Evolutionary conservation across 2,888 invertebrate species (phyloP).

Genomic region (Sarcophaga caerulescens): DNA sequence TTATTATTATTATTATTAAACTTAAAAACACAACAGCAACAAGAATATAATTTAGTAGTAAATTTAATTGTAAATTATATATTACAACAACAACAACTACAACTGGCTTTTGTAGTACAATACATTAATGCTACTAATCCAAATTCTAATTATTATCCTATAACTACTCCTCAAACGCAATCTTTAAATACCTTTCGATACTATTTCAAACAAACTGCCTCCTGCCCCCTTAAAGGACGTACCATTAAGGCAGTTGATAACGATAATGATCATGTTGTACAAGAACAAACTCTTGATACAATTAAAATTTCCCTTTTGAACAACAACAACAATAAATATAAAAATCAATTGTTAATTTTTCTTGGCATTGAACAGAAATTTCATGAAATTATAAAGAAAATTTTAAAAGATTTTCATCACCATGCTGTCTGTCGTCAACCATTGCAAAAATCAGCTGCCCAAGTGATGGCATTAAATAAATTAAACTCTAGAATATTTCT

Average conservation of each 20-base stretch:
- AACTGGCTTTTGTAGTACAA: slow-evolving; percentile 65
- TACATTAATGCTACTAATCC: slow-evolving; percentile 41
- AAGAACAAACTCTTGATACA: background rate
- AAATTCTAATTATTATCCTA: background rate
- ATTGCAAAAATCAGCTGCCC: slow-evolving; percentile 45
- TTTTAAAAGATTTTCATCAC: slow-evolving; percentile 65
- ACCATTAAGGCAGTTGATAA: slow-evolving; percentile 1
- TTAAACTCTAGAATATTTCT: slow-evolving; percentile 80
- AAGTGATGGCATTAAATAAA: slow-evolving; percentile 62
- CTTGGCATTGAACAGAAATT: slow-evolving; percentile 58
- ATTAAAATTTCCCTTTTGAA: background rate
- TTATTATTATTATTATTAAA: slow-evolving; percentile 55
- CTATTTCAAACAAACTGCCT: background rate
- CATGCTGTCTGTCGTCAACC: slow-evolving; percentile 6
- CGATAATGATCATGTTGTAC: background rate
- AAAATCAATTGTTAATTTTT: slow-evolving; percentile 31
- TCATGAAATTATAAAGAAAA: slow-evolving; percentile 51
- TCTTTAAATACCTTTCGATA: background rate
- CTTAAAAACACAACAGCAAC: slow-evolving; percentile 14
- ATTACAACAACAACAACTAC: slow-evolving; percentile 41
- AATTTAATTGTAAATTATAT: slow-evolving; percentile 53
- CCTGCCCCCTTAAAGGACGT: background rate
- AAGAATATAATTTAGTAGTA: slow-evolving; percentile 60
- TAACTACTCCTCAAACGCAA: background rate
- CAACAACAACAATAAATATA: background rate